phyloP scores from a whole-genome alignment of 2,888 invertebrate species.

The Spisula solida region DNA sequence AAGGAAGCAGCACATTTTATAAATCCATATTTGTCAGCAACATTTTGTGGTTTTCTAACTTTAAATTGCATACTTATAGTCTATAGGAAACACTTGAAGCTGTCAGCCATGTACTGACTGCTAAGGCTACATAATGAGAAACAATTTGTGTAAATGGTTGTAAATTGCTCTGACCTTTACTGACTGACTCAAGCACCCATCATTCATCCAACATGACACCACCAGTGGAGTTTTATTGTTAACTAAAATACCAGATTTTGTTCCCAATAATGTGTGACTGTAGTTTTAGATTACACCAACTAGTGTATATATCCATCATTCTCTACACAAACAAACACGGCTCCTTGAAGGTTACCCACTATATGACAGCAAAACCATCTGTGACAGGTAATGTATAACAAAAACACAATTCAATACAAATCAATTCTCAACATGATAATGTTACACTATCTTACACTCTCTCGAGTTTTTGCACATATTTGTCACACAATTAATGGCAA shows the following conservation, averaged over 20 bases:
- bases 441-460: no score
- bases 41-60: neutral
- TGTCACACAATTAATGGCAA: no score
- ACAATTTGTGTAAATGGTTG: conserved; percentile 28
- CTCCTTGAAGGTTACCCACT: neutral
- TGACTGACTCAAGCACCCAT: neutral
- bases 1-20: conserved; percentile 2
- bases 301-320: neutral
- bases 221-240: conserved; percentile 9
- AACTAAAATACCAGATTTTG: conserved; percentile 21
- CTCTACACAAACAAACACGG: neutral
- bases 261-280: conserved; percentile 14
- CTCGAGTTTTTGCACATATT: no score
- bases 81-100: neutral
- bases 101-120: neutral
- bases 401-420: neutral
- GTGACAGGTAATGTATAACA: no score
- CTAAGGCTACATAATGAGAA: neutral
- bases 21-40: neutral
- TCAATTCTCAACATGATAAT: neutral
- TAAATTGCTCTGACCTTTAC: conserved; percentile 28
- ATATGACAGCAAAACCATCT: no score
- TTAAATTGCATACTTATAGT: neutral
- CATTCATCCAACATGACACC: neutral
- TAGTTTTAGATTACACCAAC: neutral